Base-by-base conservation (phyloP, 2,797 vertebrate species). In the Myotis daubentonii region DNA sequence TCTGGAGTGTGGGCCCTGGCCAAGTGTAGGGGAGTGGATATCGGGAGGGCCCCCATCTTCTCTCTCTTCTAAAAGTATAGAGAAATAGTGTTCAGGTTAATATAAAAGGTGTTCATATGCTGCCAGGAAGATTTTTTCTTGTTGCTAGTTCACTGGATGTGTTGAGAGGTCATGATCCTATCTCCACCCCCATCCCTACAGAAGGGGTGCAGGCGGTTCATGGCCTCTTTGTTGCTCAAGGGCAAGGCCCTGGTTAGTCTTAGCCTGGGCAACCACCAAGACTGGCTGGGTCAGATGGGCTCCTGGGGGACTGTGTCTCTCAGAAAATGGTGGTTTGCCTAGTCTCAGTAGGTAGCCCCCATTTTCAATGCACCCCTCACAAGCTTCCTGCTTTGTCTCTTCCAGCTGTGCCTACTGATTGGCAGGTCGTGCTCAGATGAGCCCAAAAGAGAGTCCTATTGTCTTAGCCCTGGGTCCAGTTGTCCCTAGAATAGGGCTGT, bases 261-360 rank as follows among this genome's bases (percentile, higher is more conserved):
- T n/a, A 72, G 2, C 16, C 60, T 71, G 68, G 11, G 11, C 44
- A 47, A 47, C 75, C n/a, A 3, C 12, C 10, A 33, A 57, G 53
- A 16, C 28, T 4, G 2, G 33, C 44, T 2, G 17, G 3, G 8
- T 60, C 68, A 12, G 38, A 4, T 38, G 53, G 8, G 13, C 4
- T n/a, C 12, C 41, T 23, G 13, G 36, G 75, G 22, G 4, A 23
- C 51, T 19, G 3, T 16, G 9, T 6, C 30, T 72, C 22, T 60
- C 19, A 44, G 47, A 20, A 41, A 47, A 51, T 5, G n/a, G 66
- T 55, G 33, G 17, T 33, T 36, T n/a, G 7, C 47, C 19, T 33
- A 8, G 1, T 30, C 4, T 78, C 33, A 1, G 3, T 19, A 33
- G 10, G 2, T 36, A 22, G 2, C n/a, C 3, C 11, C 38, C n/a